Base-by-base conservation (phyloP, 37 sponge, comb jelly and placozoan species). In the Ianthella basta region DNA sequence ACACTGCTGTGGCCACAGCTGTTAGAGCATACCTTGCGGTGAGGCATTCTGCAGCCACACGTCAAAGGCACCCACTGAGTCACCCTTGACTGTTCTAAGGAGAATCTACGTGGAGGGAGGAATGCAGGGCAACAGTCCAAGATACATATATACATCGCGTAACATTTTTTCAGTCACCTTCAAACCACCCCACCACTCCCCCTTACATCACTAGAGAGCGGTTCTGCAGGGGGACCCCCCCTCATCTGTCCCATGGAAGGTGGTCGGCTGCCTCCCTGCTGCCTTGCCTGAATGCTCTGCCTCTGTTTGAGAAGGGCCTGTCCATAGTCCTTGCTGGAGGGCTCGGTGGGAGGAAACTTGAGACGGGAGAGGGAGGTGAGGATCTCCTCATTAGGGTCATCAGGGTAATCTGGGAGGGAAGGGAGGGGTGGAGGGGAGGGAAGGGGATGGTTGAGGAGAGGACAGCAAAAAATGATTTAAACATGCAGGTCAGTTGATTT, bases 271-370 rank as follows among this genome's bases (percentile, higher is more conserved):
- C 73, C 41, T n/a, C n/a, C n/a, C 36, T 72, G 73, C 14, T 37
- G 73, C 32, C 40, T 37, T 24, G 29, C 66, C 8, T 37, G 20
- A 30, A 72, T 10, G 41, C 36, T 37, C 19, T 72, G 37, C 32
- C 36, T 33, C 20, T 72, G 30, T 40, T 72, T 66, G 70, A 50
- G 75, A 3, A 85, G 68, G 68, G 86, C 84, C 13, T 88, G 88
- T 34, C 93, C 93, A 84, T 93, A 93, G 38, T 93, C 93, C 21
- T 63, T 84, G 24, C 93, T 93, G 36, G 87, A 80, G 0, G 89
- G 93, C 72, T 73, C 82, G 5, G 87, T 68, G 39, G 80, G 84
- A 34, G 90, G 90, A 0, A 89, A 30, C 70, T 84, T 80, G 15
- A 89, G 63, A 5, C 68, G 23, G 0, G 57, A 86, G 50, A 88